Percentiles rank a stretch among this genome's conserved stretches.
Conservation (phyloP, 2,888 invertebrate species). For the Toxonevra muliebris region DNA sequence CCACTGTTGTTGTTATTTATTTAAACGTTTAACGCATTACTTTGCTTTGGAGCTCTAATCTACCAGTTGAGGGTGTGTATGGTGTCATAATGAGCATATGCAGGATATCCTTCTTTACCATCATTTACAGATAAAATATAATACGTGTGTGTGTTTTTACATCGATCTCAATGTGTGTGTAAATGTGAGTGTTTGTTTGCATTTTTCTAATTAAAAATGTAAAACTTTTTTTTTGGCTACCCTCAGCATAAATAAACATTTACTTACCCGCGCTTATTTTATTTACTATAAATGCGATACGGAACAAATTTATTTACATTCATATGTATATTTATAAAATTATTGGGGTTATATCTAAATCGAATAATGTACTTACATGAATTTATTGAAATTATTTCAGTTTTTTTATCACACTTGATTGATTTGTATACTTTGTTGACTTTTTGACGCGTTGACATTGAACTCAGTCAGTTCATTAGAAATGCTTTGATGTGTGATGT, state of each 20-base stretch:
- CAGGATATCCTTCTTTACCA: not conserved
- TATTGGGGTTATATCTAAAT: no score
- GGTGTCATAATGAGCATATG: not conserved
- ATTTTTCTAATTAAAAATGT: slow-evolving; percentile 56
- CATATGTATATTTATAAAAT: no score
- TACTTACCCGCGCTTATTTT: no score
- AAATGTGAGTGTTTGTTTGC: slow-evolving; percentile 35
- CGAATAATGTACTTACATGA: no score
- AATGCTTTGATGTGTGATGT: no score
- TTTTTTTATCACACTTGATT: slow-evolving; percentile 28
- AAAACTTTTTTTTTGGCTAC: slow-evolving; percentile 42
- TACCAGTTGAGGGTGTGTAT: not conserved
- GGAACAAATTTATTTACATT: no score
- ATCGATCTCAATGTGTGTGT: slow-evolving; percentile 17
- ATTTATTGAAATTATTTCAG: no score
- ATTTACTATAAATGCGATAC: no score
- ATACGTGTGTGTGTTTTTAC: not conserved
- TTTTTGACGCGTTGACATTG: not conserved
- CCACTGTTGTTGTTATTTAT: slow-evolving; percentile 24
- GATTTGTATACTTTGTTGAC: slow-evolving; percentile 27
- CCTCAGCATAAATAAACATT: not conserved
- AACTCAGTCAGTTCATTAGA: no score
- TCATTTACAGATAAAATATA: not conserved
- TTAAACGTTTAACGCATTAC: no score
- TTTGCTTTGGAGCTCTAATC: no score